Base-by-base conservation (phyloP, 2,797 vertebrate species). In the Bufotes viridis region DNA sequence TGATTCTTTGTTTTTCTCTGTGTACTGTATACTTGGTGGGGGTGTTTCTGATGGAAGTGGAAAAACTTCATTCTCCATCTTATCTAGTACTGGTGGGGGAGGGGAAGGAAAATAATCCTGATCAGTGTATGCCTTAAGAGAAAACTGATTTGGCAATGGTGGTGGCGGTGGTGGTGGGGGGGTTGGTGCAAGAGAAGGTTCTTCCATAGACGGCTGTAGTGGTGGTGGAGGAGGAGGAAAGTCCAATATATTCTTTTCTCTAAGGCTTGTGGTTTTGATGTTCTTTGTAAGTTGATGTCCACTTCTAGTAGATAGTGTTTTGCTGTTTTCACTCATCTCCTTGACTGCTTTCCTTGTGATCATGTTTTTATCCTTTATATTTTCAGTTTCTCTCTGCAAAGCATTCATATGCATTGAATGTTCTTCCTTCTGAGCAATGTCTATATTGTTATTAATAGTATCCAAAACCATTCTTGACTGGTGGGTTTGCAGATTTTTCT, bases 111-210 rank as follows among this genome's bases (percentile, higher is more conserved):
- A 94, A 75, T 90, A 93, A 11, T 95, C 96, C 65, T 94, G 93
- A 86, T 97, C 96, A 74, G 91, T 93, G 85, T 95, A 96, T 89
- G 94, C 93, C 83, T 93, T 96, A 90, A 92, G 93, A 85, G 93
- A 91, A 72, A 94, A 90, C 55, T 93, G 90, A 85, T 94, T 67
- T 22, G 93, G 89, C 88, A 96, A 92, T 0, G 95, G 95, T 90
- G 97, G 96, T 84, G 97, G 96, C 22, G 96, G 94, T 88, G 96
- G 97, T 24, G 93, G 97, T 0, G 96, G 97, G 78, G 97, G 89
- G n/a, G 88, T 81, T 15, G 86, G 81, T 69, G 70, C 69, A 18
- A 96, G 94, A 87, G 97, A 96, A 82, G 96, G 92, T 84, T 97
- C 96, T 76, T 91, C 90, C 90, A 96, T 95, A 61, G 91, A 90